Evolutionary conservation across 2,888 invertebrate genomes (phyloP).

Genomic region (Plemyria rubiginata): DNA sequence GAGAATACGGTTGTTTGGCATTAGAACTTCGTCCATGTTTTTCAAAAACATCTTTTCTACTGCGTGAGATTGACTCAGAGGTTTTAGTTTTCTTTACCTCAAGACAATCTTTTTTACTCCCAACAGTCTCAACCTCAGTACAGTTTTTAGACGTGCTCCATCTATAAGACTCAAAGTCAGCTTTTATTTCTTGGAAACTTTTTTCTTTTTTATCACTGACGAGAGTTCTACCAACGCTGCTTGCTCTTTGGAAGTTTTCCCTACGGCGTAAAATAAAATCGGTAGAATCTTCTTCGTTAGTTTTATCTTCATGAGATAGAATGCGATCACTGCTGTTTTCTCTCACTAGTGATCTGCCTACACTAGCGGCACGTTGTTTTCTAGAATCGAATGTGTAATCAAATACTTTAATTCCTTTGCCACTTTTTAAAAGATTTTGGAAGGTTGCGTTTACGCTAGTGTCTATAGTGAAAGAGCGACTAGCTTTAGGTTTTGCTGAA

Average conservation of each 20-base stretch:
- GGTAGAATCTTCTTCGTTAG: constrained; percentile 12
- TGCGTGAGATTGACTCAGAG: constrained; percentile 30
- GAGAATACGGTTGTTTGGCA: constrained; percentile 51
- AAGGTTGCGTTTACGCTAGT: constrained; percentile 72
- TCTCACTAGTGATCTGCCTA: constrained; percentile 60
- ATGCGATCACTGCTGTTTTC: constrained; percentile 45
- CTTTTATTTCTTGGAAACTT: constrained; percentile 70
- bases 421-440: constrained; percentile 55
- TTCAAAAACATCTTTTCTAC: constrained; percentile 46
- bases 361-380: constrained; percentile 69
- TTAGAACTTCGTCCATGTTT: constrained; percentile 34
- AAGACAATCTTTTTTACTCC: constrained; percentile 29
- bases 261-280: constrained; percentile 57
- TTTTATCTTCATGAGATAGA: neutral
- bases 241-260: constrained; percentile 57
- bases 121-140: constrained; percentile 4
- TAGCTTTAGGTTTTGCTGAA: constrained; percentile 56
- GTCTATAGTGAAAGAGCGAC: constrained; percentile 69
- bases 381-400: constrained; percentile 59
- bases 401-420: constrained; percentile 49
- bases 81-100: constrained; percentile 25
- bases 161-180: constrained; percentile 64
- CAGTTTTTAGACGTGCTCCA: constrained; percentile 39
- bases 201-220: constrained; percentile 42
- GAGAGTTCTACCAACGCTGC: constrained; percentile 68